Percentiles rank a stretch among this genome's conserved stretches.
Conservation (phyloP, 2,888 invertebrate species). For the Abrostola tripartita region DNA sequence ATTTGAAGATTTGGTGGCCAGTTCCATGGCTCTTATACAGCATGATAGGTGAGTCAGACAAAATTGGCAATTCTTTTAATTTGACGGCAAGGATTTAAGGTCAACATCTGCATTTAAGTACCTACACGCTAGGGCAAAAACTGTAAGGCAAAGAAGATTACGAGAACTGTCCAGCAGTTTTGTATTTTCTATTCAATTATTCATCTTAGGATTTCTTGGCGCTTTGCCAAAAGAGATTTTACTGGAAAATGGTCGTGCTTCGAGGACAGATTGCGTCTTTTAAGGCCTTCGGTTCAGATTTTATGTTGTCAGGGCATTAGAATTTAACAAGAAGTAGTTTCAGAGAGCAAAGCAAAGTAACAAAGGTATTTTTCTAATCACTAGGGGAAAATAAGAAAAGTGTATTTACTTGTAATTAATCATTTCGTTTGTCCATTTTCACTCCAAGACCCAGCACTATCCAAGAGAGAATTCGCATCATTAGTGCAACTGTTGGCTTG, state of each 20-base stretch:
- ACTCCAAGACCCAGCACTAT: neutral
- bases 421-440: no score
- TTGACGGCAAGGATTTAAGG: no score
- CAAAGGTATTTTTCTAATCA: no score
- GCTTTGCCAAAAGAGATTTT: neutral
- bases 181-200: neutral
- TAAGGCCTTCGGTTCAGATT: neutral
- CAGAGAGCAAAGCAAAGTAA: no score
- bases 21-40: slow-evolving; percentile 92
- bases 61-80: no score
- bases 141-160: no score
- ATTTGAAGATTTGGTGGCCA: slow-evolving; percentile 90
- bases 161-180: neutral
- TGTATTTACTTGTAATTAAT: no score
- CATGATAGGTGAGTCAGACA: slow-evolving; percentile 87
- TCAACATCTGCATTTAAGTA: no score
- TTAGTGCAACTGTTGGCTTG: neutral
- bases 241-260: neutral
- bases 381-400: no score
- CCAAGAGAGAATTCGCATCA: neutral
- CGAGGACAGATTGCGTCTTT: neutral
- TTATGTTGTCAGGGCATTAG: neutral
- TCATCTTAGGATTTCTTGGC: neutral
- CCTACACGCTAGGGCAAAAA: no score
- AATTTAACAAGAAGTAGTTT: no score